phyloP scores from a whole-genome alignment of 2,888 invertebrate genomes.

The Synergus laeviventris region DNA sequence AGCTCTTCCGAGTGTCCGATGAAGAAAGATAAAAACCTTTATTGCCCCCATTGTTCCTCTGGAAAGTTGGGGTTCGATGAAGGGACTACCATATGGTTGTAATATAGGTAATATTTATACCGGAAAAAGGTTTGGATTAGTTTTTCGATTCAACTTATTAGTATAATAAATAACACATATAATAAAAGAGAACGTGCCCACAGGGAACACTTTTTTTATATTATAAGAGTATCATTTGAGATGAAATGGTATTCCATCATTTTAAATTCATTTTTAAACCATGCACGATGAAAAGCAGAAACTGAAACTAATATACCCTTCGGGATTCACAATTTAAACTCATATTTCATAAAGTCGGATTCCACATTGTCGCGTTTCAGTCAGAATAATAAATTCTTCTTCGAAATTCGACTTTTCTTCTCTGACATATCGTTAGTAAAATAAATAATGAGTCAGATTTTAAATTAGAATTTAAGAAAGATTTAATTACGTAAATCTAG shows the following conservation, averaged over 20 bases:
- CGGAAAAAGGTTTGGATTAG: too few species aligned
- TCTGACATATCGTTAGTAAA: not conserved
- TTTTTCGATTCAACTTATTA: too few species aligned
- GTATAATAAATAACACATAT: too few species aligned
- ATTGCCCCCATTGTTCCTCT: conserved; percentile 24
- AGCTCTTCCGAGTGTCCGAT: conserved; percentile 10
- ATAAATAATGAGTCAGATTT: not conserved
- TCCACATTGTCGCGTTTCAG: not conserved
- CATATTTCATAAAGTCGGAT: conserved; percentile 1
- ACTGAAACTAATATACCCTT: not conserved
- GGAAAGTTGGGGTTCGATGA: conserved; percentile 1
- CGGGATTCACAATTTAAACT: not conserved
- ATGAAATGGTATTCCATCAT: not conserved
- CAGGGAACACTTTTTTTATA: not conserved
- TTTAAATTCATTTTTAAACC: not conserved
- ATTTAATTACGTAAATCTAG: not conserved
- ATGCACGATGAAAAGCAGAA: not conserved
- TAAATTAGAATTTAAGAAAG: not conserved
- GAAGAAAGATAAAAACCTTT: conserved; percentile 25
- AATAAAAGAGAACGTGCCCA: not conserved
- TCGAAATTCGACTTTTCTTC: not conserved
- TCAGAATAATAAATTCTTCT: not conserved
- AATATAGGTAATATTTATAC: not conserved
- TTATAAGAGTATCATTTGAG: not conserved
- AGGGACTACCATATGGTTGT: not conserved